Evolutionary conservation across 2,888 invertebrate genomes (phyloP), one percentile per base, ranked within the genome.

Genomic region (Anoncus sp.): DNA sequence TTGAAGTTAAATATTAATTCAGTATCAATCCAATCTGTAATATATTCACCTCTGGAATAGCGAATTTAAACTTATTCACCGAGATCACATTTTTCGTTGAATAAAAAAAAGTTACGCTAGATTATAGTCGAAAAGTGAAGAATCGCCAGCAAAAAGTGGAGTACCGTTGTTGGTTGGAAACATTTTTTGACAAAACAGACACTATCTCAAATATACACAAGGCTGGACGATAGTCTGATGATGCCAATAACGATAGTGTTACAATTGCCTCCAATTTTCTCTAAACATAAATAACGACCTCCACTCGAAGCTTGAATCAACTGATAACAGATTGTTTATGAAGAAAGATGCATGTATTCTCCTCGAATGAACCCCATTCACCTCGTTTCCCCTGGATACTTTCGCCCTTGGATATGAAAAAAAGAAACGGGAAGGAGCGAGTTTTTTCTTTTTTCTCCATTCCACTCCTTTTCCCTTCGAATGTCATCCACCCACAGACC

Each of bases 401-500:
- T 47, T 60, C 53, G 38, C 38, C 77, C 70, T 69, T 55, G 31
- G 49, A 14, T 43, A 14, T 10, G n/a, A n/a, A 45, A n/a, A 53
- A 20, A 70, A 53, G 35, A 40, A 69, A 53, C 38, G 31, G 62
- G 27, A 16, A 63, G 38, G 53, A 63, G 49, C 49, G 57, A 59
- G 40, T 38, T 22, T 12, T 51, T 72, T 60, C 67, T 77, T 72
- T 77, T 74, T 75, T 73, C n/a, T 78, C 53, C 43, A 18, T 24
- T 20, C 55, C 73, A 74, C 62, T 76, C 65, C 79, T 38, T 72
- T 45, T 76, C 76, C 75, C 80, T 38, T 75, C 81, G 72, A 78
- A 77, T 76, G 77, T 80, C 60, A 82, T 79, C 77, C 81, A 81
- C 80, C 77, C 75, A 72, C 10, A 38, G 78, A 82, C 75, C 79